A percentile compares a stretch with the other conserved stretches of the same genome.
Evolutionary conservation across 2,888 invertebrate genomes (phyloP).

Genomic region (Lepidonotus clava): DNA sequence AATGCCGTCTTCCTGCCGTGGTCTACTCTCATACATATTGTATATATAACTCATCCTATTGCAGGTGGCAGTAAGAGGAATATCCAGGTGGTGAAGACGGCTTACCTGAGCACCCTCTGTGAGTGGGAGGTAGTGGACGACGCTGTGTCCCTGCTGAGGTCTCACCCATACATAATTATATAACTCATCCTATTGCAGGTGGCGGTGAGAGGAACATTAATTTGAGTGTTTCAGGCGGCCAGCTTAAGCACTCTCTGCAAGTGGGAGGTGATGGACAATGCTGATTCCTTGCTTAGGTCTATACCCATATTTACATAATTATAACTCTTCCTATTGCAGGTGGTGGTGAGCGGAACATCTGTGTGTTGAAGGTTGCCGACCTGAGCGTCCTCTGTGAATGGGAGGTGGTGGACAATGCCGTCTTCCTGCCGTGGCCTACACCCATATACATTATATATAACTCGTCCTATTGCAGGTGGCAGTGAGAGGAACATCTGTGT

Average conservation of each 20-base stretch:
- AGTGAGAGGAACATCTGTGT: constrained; percentile 60
- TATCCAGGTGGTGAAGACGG: constrained; percentile 57
- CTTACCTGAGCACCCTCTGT: constrained; percentile 20
- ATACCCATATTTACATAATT: too few relatives aligned
- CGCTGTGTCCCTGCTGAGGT: constrained; percentile 57
- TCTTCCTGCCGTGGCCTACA: constrained; percentile 59
- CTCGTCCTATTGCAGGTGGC: too few relatives aligned
- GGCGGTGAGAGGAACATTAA: constrained; percentile 58
- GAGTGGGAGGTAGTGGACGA: constrained; percentile 61
- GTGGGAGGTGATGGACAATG: constrained; percentile 60
- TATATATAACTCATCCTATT: constrained; percentile 6
- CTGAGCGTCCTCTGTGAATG: constrained; percentile 45
- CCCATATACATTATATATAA: too few relatives aligned
- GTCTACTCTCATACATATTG: too few relatives aligned
- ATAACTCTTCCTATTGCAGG: too few relatives aligned
- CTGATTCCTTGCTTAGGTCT: constrained; percentile 58
- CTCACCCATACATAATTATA: too few relatives aligned
- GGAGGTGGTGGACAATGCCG: constrained; percentile 60
- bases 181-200: too few relatives aligned
- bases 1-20: constrained; percentile 58
- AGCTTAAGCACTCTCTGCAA: constrained; percentile 34
- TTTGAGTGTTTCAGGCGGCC: constrained; percentile 55
- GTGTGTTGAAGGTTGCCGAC: constrained; percentile 55
- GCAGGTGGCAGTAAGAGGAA: constrained; percentile 58
- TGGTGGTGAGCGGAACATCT: constrained; percentile 57